These are phyloP conservation scores for Drosophila rhopaloa DNA, from an alignment of 1,140 invertebrate species.

Conservation along the genomic window DNA sequence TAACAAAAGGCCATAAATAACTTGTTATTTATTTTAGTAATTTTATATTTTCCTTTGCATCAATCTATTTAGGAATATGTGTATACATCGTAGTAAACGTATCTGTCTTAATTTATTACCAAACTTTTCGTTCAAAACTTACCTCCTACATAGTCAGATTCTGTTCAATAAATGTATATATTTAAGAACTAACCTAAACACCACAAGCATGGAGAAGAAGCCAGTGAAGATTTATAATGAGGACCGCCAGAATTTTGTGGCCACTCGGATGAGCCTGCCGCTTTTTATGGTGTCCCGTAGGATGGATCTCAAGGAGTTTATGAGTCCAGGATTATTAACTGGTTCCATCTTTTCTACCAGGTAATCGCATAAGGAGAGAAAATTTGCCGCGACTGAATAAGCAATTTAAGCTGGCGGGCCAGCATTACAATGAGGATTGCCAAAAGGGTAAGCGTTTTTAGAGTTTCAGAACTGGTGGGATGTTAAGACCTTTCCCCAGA, in stretches of 20 bases:
- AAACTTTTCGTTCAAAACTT: neutral
- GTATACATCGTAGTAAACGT: constrained; percentile 6
- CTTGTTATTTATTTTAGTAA: no score
- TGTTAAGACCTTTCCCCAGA: constrained; percentile 5
- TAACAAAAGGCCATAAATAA: no score
- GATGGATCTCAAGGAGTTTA: neutral
- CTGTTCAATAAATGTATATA: neutral
- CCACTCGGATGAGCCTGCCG: constrained; percentile 66
- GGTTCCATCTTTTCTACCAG: neutral
- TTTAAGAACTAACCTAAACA: neutral
- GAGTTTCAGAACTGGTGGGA: accelerated
- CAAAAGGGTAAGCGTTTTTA: constrained; percentile 26
- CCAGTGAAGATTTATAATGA: constrained; percentile 37
- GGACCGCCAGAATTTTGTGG: constrained; percentile 64
- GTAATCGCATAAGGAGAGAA: constrained; percentile 60
- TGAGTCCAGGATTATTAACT: no score
- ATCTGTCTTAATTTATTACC: neutral
- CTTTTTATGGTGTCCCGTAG: constrained; percentile 70
- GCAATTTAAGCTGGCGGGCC: constrained; percentile 64
- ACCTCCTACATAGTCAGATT: neutral
- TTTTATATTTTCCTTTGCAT: no score
- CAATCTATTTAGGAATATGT: neutral
- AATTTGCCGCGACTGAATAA: constrained; percentile 34
- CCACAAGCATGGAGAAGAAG: constrained; percentile 29
- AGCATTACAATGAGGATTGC: constrained; percentile 53